Conservation (phyloP, 2,113 vertebrate species). For the Poecile atricapillus region DNA sequence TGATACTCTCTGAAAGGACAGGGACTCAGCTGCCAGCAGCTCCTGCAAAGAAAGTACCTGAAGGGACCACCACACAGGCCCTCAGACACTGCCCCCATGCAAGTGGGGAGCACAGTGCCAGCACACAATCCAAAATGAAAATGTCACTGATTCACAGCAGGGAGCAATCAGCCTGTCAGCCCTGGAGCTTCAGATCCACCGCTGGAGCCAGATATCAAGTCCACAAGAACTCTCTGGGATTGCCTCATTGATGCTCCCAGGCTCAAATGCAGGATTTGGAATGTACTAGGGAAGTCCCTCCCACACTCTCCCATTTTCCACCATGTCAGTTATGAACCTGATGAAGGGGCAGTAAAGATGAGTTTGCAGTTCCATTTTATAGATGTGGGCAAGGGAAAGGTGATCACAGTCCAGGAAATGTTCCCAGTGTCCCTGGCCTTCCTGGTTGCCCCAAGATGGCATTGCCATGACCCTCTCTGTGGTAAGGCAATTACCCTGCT, state of each 20-base stretch:
- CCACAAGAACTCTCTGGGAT: fast-evolving
- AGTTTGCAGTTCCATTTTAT: background rate
- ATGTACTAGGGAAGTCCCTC: background rate
- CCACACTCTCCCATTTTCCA: background rate
- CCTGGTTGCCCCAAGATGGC: background rate
- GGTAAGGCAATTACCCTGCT: background rate
- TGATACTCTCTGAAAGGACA: background rate
- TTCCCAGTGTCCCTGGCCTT: background rate
- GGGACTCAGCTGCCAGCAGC: background rate
- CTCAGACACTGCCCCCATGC: background rate
- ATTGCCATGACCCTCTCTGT: background rate
- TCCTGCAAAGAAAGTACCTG: background rate
- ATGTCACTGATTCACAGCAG: background rate
- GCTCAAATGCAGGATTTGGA: background rate
- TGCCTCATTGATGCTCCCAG: background rate
- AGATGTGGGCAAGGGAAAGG: background rate
- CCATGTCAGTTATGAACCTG: background rate
- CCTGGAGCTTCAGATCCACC: background rate
- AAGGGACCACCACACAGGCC: background rate
- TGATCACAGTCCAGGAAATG: background rate
- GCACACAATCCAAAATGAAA: background rate
- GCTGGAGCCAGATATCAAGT: fast-evolving
- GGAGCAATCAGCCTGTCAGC: background rate
- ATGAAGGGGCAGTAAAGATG: background rate
- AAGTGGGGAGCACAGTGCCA: background rate